A percentile compares a stretch with the other conserved stretches of the same genome.
Conservation (phyloP, 2,113 vertebrate genomes). For the Thamnaconus septentrionalis region DNA sequence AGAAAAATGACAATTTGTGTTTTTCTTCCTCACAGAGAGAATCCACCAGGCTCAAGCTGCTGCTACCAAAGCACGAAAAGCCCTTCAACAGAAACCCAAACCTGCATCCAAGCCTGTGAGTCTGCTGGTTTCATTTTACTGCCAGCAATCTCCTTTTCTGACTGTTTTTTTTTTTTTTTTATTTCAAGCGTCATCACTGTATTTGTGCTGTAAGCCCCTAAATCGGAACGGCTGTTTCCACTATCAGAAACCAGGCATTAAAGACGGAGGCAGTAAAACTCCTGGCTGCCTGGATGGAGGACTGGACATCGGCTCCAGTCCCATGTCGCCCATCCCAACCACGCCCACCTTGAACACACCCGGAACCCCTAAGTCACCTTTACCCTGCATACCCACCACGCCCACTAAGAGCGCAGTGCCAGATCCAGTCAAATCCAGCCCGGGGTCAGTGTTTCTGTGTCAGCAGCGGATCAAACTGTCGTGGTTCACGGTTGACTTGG, state of each 20-base stretch:
- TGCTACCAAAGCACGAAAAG: conserved; percentile 95
- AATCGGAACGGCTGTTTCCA: conserved; percentile 5
- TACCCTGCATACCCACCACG: conserved; percentile 71
- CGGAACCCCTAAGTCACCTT: conserved; percentile 85
- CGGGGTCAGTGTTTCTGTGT: conserved; percentile 75
- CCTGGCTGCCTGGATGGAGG: conserved; percentile 78
- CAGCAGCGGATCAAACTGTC: not conserved
- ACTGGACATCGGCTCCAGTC: conserved; percentile 68
- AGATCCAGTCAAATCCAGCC: conserved; percentile 84
- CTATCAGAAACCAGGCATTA: conserved; percentile 86
- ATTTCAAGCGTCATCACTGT: too few species aligned
- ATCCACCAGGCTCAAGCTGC: conserved; percentile 98
- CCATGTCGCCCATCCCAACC: conserved; percentile 81
- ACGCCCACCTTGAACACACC: conserved; percentile 75
- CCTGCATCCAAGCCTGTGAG: conserved; percentile 89
- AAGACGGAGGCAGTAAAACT: conserved; percentile 82
- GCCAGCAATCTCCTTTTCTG: too few species aligned
- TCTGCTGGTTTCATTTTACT: conserved; percentile 8
- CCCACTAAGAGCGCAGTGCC: conserved; percentile 81
- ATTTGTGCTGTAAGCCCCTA: not conserved
- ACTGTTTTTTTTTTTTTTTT: too few species aligned
- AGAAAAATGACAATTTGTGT: not conserved
- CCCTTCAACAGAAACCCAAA: conserved; percentile 96
- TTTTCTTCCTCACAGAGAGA: conserved; percentile 78
- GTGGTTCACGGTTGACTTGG: not conserved